These are phyloP conservation scores for Macrosteles quadrilineatus DNA, from an alignment of 1,140 invertebrate species.

Conservation along the genomic window DNA sequence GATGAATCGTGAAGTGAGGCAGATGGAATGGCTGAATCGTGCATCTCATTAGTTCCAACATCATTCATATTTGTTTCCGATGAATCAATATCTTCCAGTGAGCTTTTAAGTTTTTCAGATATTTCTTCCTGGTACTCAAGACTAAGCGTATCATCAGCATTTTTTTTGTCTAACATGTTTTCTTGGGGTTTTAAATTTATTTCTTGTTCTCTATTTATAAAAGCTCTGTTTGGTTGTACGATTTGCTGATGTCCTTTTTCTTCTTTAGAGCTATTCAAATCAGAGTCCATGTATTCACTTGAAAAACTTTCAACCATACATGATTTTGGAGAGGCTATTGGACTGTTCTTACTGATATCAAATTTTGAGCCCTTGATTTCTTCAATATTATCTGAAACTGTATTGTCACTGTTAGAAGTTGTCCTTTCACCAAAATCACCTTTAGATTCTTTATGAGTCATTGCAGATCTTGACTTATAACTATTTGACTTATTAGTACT, in stretches of 20 bases:
- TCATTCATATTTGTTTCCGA: not conserved
- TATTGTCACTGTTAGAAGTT: conserved; percentile 13
- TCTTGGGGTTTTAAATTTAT: no score
- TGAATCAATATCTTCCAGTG: not conserved
- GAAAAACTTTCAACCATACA: not conserved
- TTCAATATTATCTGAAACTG: not conserved
- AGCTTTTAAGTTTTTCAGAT: not conserved
- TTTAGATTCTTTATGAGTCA: not conserved
- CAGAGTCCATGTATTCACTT: not conserved
- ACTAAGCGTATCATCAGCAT: no score
- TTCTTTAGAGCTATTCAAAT: not conserved
- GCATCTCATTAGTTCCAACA: not conserved
- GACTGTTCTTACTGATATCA: no score
- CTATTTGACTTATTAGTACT: not conserved
- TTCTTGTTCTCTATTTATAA: no score
- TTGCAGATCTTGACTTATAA: not conserved
- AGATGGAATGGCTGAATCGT: not conserved
- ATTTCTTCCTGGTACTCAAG: no score
- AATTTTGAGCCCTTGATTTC: no score
- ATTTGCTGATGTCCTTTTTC: no score
- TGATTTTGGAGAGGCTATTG: not conserved
- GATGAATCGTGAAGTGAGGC: not conserved
- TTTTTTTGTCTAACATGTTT: no score
- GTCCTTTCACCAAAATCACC: not conserved
- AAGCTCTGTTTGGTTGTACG: no score